A percentile compares a stretch with the other conserved stretches of the same genome.
phyloP scores from a whole-genome alignment of 2,113 vertebrate species.

The Pelodiscus sinensis region DNA sequence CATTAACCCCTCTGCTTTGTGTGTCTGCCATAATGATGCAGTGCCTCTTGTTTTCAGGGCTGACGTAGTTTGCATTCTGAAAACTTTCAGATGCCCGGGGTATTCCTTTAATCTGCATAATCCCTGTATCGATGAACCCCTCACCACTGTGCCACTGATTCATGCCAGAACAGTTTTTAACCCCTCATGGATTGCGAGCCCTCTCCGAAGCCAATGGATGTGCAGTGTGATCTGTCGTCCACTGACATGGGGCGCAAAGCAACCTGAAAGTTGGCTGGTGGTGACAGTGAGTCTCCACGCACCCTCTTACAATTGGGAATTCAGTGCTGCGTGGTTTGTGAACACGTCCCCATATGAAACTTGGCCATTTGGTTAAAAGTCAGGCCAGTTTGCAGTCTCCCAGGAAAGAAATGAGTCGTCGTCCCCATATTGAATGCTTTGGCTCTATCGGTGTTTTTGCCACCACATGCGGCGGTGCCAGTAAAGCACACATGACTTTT shows the following conservation, averaged over 20 bases:
- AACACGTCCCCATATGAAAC: constrained; percentile 67
- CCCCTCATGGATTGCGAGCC: constrained; percentile 70
- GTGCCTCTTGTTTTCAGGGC: constrained; percentile 91
- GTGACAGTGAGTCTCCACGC: constrained; percentile 45
- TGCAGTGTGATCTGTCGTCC: constrained; percentile 72
- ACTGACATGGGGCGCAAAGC: constrained; percentile 56
- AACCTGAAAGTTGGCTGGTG: constrained; percentile 19
- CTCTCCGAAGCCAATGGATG: constrained; percentile 58
- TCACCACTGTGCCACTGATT: constrained; percentile 66
- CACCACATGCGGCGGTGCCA: not conserved
- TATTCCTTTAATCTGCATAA: constrained; percentile 77
- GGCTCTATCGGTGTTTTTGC: constrained; percentile 36
- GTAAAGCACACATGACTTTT: rapidly evolving
- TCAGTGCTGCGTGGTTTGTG: constrained; percentile 12
- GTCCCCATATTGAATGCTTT: not conserved
- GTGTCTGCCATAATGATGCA: constrained; percentile 98
- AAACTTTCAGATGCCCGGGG: constrained; percentile 74
- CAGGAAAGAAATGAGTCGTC: not conserved
- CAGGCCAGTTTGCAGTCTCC: not conserved
- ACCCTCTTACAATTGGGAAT: constrained; percentile 59
- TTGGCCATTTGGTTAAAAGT: not conserved
- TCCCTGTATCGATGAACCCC: constrained; percentile 76
- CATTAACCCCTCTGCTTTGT: constrained; percentile 92
- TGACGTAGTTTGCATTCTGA: constrained; percentile 81
- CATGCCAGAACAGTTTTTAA: constrained; percentile 71